phyloP scores from a whole-genome alignment of 2,888 invertebrate genomes.

The Tineola bisselliella region DNA sequence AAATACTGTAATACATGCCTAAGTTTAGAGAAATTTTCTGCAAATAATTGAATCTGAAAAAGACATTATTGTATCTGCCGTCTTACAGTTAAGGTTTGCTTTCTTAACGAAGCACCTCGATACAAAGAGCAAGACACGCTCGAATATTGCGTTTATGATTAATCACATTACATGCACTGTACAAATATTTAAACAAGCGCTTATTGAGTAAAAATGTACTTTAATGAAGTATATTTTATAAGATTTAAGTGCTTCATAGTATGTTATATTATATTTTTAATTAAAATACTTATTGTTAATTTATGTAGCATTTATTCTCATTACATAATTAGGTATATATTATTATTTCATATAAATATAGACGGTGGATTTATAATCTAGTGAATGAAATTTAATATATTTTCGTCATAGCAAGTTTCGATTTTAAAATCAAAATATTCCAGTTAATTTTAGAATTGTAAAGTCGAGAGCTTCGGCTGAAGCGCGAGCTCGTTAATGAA shows the following conservation, averaged over 20 bases:
- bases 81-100: constrained; percentile 39
- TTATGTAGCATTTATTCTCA: too few relatives aligned
- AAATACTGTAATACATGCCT: too few relatives aligned
- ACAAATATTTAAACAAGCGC: background rate
- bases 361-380: too few relatives aligned
- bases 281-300: too few relatives aligned
- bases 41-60: background rate
- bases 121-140: background rate
- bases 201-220: background rate
- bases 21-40: too few relatives aligned
- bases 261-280: too few relatives aligned
- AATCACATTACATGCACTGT: background rate
- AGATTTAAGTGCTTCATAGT: too few relatives aligned
- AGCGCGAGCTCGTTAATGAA: constrained; percentile 36
- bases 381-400: too few relatives aligned
- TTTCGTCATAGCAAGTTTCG: background rate
- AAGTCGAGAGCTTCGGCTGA: constrained; percentile 14
- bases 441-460: constrained; percentile 8
- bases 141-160: constrained; percentile 1
- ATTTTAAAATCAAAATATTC: constrained; percentile 8
- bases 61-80: too few relatives aligned
- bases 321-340: too few relatives aligned
- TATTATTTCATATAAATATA: too few relatives aligned
- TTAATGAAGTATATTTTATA: too few relatives aligned
- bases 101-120: constrained; percentile 40